These are phyloP conservation scores for Trichonephila clavipes DNA, from an alignment of 1,140 invertebrate species.

Conservation along the genomic window DNA sequence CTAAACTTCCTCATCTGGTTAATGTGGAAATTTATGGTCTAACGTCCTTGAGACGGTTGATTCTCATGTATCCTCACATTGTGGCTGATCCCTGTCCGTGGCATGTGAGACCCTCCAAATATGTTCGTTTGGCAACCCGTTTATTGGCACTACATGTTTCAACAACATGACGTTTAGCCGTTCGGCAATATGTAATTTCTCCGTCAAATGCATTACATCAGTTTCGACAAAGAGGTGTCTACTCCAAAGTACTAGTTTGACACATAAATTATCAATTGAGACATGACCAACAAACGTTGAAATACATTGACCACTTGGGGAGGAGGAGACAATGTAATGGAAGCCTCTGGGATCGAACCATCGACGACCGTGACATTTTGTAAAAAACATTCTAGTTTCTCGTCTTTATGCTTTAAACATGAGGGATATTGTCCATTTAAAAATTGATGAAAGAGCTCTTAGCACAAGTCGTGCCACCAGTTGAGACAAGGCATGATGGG, in stretches of 20 bases:
- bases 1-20: not conserved
- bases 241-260: not conserved
- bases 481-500: not conserved
- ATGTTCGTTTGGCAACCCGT: not conserved
- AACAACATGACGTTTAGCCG: not conserved
- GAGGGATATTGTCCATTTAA: not conserved
- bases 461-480: not conserved
- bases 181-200: not conserved
- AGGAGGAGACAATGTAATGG: not conserved
- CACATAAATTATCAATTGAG: not conserved
- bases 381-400: not conserved
- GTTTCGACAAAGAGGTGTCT: not conserved
- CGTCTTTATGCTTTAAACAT: not conserved
- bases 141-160: not conserved
- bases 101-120: not conserved
- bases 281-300: too few species aligned
- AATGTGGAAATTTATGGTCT: not conserved
- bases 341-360: not conserved
- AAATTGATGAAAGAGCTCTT: not conserved
- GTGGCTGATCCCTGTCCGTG: not conserved
- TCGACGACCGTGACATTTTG: not conserved
- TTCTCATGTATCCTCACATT: not conserved
- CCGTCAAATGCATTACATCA: not conserved
- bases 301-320: too few species aligned
- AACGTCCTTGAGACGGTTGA: not conserved